Conservation (phyloP, 2,797 vertebrate genomes). For the Acipenser oxyrinchus region DNA sequence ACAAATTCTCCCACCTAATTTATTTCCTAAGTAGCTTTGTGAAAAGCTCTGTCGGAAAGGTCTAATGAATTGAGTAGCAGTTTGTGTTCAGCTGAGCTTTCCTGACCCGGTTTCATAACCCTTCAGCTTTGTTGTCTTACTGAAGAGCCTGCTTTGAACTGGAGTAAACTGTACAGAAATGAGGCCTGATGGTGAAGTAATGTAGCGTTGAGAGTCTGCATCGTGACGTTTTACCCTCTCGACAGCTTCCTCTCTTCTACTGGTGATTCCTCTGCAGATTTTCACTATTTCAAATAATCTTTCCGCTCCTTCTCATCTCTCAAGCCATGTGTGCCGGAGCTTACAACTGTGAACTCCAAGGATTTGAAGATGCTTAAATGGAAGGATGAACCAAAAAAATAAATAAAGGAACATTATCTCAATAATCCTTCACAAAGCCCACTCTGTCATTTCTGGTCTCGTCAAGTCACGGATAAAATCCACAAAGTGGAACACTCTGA, state of each 20-base stretch:
- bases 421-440: neutral
- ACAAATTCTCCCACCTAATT: neutral
- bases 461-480: neutral
- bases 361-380: neutral
- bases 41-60: neutral
- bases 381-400: neutral
- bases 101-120: neutral
- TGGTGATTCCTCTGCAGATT: neutral
- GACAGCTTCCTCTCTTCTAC: neutral
- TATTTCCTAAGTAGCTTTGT: neutral
- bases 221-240: neutral
- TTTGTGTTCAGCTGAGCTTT: neutral
- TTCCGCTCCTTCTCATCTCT: neutral
- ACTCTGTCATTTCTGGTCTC: neutral
- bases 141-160: neutral
- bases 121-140: conserved; percentile 1
- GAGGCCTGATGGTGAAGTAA: neutral
- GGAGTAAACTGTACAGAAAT: neutral
- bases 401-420: neutral
- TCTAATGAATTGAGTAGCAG: conserved; percentile 1
- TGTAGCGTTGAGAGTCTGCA: neutral
- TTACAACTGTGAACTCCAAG: neutral
- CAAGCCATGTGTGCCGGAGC: neutral
- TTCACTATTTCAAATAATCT: neutral
- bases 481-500: too few species aligned